Conservation (phyloP, 2,113 vertebrate species). For the Microcebus jonahi region DNA sequence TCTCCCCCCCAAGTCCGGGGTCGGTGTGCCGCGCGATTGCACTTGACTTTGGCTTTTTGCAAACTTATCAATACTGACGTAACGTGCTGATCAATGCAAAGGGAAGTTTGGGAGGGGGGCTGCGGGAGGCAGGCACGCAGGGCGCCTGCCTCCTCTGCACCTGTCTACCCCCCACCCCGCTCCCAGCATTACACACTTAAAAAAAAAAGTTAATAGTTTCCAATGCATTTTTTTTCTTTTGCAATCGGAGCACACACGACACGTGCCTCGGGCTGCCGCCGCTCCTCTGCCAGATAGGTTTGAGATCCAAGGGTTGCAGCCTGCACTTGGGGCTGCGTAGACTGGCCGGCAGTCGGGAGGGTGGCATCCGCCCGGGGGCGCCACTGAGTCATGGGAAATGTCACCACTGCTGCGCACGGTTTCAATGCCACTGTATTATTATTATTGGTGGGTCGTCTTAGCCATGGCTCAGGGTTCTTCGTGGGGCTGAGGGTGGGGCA, state of each 20-base stretch:
- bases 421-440: not conserved
- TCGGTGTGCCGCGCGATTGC: slow-evolving; percentile 85
- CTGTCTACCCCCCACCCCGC: not conserved
- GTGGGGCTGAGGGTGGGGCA: not conserved
- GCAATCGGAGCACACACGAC: slow-evolving; percentile 66
- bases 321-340: not conserved
- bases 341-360: not conserved
- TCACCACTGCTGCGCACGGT: not conserved
- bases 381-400: slow-evolving; percentile 66
- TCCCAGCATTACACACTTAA: slow-evolving; percentile 13
- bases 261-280: slow-evolving; percentile 61
- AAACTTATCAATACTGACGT: slow-evolving; percentile 95
- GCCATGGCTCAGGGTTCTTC: not conserved
- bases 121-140: slow-evolving; percentile 6
- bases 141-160: not conserved
- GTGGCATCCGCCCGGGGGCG: slow-evolving; percentile 63
- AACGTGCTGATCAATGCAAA: slow-evolving; percentile 89
- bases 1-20: slow-evolving; percentile 75
- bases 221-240: slow-evolving; percentile 68
- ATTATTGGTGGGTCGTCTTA: not conserved
- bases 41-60: slow-evolving; percentile 90
- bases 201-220: slow-evolving; percentile 78
- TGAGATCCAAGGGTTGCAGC: not conserved
- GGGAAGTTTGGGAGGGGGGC: slow-evolving; percentile 66
- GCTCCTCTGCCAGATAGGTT: not conserved